phyloP scores from a whole-genome alignment of 2,797 vertebrate species.

The Sebastes taczanowskii region DNA sequence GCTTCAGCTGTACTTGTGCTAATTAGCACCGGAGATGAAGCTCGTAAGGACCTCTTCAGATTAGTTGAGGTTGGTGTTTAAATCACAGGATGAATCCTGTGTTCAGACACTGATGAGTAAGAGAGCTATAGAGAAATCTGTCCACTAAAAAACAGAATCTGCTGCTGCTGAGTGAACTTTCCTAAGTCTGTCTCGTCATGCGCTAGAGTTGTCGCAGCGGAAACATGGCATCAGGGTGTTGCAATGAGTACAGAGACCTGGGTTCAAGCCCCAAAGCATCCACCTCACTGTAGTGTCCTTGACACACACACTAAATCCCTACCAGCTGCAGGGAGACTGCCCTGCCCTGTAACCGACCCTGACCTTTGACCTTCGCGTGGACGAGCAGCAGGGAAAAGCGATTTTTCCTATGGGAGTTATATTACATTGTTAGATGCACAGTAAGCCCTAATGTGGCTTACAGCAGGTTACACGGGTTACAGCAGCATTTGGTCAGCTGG shows the following conservation, averaged over 20 bases:
- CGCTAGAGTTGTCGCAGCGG: not conserved
- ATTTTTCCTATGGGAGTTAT: constrained; percentile 23
- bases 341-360: constrained; percentile 16
- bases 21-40: not conserved
- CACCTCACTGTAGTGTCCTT: not conserved
- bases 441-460: constrained; percentile 7
- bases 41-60: not conserved
- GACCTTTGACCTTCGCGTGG: constrained; percentile 31
- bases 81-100: not conserved
- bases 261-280: not conserved
- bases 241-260: not conserved
- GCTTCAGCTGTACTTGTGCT: too few species aligned
- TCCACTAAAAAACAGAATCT: not conserved
- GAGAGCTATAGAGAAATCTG: not conserved
- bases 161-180: not conserved
- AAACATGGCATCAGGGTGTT: not conserved
- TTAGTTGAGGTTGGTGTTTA: not conserved
- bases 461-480: constrained; percentile 18
- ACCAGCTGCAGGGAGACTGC: constrained; percentile 1
- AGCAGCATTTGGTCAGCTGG: constrained; percentile 14
- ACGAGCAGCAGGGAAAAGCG: constrained; percentile 7
- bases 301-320: not conserved
- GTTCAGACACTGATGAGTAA: not conserved
- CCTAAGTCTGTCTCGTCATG: not conserved
- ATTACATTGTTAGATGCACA: constrained; percentile 23